These are phyloP conservation scores for Drosophila lacteicornis DNA, from an alignment of 1,140 invertebrate genomes.

Conservation along the genomic window DNA sequence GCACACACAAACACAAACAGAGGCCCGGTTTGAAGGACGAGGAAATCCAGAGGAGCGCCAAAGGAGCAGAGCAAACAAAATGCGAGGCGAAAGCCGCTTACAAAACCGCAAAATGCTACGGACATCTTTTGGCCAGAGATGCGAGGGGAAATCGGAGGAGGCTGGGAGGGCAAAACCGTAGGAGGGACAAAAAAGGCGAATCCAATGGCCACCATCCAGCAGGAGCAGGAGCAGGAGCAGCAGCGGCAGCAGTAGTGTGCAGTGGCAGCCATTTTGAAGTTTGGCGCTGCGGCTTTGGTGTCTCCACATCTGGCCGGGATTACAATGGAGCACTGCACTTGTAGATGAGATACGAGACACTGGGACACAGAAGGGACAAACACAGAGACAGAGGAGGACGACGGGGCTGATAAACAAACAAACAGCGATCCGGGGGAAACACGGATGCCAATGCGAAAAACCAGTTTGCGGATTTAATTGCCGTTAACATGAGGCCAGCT, in stretches of 20 bases:
- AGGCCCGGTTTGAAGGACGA: slow-evolving; percentile 12
- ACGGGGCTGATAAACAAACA: slow-evolving; percentile 30
- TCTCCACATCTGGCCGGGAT: slow-evolving; percentile 50
- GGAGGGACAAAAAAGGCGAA: slow-evolving; percentile 5
- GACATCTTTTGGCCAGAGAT: slow-evolving; percentile 65
- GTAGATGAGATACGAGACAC: slow-evolving; percentile 51
- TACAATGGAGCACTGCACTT: slow-evolving; percentile 55
- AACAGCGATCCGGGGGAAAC: slow-evolving; percentile 30
- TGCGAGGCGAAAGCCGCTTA: slow-evolving; percentile 78
- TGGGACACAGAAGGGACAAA: slow-evolving; percentile 13
- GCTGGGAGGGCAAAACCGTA: neutral
- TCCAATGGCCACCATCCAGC: slow-evolving; percentile 33
- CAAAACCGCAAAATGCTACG: slow-evolving; percentile 81
- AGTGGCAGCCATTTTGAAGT: slow-evolving; percentile 76
- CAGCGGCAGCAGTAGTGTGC: neutral
- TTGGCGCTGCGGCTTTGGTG: slow-evolving; percentile 69
- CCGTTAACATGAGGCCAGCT: slow-evolving; percentile 75
- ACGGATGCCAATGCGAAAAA: slow-evolving; percentile 67
- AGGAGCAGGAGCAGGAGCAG: neutral
- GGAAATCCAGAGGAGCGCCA: slow-evolving; percentile 10
- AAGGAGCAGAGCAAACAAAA: slow-evolving; percentile 65
- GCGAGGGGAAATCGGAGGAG: neutral
- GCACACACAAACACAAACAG: slow-evolving; percentile 13
- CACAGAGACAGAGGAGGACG: neutral
- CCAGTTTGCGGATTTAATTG: slow-evolving; percentile 82